These are phyloP conservation scores for Sphecodes monilicornis DNA, from an alignment of 2,888 invertebrate species.

Conservation along the genomic window DNA sequence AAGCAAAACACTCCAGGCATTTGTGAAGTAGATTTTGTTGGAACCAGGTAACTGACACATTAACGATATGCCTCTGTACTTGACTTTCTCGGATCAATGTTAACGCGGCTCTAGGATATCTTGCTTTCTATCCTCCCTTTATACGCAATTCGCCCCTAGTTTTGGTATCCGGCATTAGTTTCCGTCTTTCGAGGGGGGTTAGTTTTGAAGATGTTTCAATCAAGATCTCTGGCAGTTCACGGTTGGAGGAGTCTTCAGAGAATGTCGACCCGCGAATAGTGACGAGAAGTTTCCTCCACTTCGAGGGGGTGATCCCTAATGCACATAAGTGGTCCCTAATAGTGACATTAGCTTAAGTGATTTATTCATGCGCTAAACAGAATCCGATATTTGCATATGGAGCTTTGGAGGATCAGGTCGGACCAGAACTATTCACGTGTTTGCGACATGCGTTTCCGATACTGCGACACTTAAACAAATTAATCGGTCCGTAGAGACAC, in stretches of 20 bases:
- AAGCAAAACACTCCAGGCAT: background rate
- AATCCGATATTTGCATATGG: constrained; percentile 32
- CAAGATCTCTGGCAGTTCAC: constrained; percentile 51
- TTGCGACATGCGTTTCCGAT: background rate
- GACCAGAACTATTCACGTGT: background rate
- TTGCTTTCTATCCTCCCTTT: constrained; percentile 35
- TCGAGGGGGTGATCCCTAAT: constrained; percentile 42
- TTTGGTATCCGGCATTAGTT: constrained; percentile 46
- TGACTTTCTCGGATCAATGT: constrained; percentile 37
- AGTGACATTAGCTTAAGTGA: constrained; percentile 52
- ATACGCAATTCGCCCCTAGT: constrained; percentile 58
- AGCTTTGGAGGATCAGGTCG: background rate
- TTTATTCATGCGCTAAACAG: constrained; percentile 45
- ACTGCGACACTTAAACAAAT: too few species aligned
- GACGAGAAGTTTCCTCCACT: constrained; percentile 47
- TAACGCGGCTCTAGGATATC: constrained; percentile 12
- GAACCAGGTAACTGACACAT: background rate
- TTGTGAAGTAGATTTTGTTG: background rate
- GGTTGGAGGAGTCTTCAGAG: constrained; percentile 30
- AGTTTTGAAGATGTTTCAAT: constrained; percentile 63
- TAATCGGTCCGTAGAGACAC: background rate
- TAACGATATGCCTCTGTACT: background rate
- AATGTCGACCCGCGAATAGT: constrained; percentile 41
- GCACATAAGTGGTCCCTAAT: constrained; percentile 54
- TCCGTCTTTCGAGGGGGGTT: constrained; percentile 35